Conservation (phyloP, 1,140 invertebrate species). For the Eumaeus atala region DNA sequence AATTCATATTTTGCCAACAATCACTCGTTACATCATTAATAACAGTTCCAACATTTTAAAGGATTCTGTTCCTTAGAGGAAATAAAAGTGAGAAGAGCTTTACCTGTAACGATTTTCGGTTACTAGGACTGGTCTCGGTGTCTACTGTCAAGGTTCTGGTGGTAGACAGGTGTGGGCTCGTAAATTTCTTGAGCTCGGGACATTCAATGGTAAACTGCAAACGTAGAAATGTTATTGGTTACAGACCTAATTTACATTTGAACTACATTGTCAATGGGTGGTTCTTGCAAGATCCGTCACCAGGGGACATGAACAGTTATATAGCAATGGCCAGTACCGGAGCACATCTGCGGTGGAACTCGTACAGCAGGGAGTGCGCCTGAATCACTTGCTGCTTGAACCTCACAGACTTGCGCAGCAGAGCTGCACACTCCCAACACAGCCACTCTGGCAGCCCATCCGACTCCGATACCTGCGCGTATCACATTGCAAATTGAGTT, state of each 20-base stretch:
- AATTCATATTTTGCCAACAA: background rate
- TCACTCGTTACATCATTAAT: no score
- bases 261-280: no score
- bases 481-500: no score
- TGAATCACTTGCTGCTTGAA: slow-evolving; percentile 49
- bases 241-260: no score
- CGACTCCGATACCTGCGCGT: slow-evolving; percentile 36
- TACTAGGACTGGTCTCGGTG: slow-evolving; percentile 30
- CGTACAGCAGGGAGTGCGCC: slow-evolving; percentile 38
- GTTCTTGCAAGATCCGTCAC: no score
- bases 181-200: slow-evolving; percentile 40
- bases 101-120: slow-evolving; percentile 37
- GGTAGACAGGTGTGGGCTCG: slow-evolving; percentile 27
- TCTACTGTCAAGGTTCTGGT: slow-evolving; percentile 30
- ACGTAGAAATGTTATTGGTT: background rate
- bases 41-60: no score
- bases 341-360: slow-evolving; percentile 49
- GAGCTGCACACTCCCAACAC: slow-evolving; percentile 42
- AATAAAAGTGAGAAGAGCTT: background rate
- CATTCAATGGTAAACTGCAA: slow-evolving; percentile 52
- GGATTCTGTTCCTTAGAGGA: no score
- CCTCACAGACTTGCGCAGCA: slow-evolving; percentile 35
- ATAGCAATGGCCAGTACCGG: slow-evolving; percentile 29
- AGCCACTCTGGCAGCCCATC: slow-evolving; percentile 54
- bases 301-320: no score